A percentile compares a stretch with the other conserved stretches of the same genome.
Conservation (phyloP, 2,888 invertebrate species). For the Automeris io region DNA sequence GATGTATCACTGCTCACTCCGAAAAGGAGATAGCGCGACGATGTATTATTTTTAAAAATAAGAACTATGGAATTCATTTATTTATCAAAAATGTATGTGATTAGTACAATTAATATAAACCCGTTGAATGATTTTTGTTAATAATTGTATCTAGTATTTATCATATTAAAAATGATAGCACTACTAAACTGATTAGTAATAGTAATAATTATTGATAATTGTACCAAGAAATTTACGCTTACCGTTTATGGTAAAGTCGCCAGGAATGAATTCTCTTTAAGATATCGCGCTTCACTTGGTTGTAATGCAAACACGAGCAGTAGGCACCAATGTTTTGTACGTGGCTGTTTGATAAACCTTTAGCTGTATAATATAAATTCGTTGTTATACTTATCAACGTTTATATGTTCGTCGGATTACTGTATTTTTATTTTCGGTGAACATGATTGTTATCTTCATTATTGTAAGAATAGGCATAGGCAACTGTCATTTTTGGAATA, state of each 20-base stretch:
- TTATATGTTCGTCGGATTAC: neutral
- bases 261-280: neutral
- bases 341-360: no score
- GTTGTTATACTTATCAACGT: neutral
- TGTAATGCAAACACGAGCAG: neutral
- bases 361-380: neutral
- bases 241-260: neutral
- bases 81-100: no score
- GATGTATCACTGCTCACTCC: no score
- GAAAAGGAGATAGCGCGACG: no score
- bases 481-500: no score
- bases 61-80: no score
- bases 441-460: neutral
- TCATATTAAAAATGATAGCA: no score
- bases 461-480: no score
- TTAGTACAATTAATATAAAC: no score
- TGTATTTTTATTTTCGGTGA: neutral
- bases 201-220: neutral
- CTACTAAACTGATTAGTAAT: neutral
- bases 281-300: neutral
- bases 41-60: no score
- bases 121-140: no score
- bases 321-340: neutral
- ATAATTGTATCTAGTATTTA: no score
- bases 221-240: neutral